Percentiles rank a stretch among this genome's conserved stretches.
phyloP scores from a whole-genome alignment of 2,113 vertebrate genomes.

The Podiceps cristatus region DNA sequence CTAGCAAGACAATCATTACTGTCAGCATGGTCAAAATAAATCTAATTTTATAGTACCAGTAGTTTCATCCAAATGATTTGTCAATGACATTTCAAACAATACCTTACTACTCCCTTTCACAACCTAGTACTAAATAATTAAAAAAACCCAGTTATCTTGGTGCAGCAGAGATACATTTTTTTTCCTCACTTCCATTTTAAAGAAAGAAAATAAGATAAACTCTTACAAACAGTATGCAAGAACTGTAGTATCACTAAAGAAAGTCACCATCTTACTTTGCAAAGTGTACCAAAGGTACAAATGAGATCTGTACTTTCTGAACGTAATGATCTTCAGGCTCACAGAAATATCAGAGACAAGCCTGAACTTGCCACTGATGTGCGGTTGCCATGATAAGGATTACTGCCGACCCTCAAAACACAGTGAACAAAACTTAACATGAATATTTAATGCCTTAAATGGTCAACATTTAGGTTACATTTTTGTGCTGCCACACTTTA shows the following conservation, averaged over 20 bases:
- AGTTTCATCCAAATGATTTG: background rate
- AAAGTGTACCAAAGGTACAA: background rate
- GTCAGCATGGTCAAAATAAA: background rate
- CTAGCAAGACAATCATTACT: background rate
- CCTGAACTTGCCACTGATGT: conserved; percentile 37
- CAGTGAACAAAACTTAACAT: background rate
- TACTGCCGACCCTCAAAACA: conserved; percentile 3
- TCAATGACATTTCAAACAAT: background rate
- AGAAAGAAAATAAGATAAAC: background rate
- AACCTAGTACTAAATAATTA: background rate
- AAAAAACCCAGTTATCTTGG: background rate
- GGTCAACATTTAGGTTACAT: background rate
- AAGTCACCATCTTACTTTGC: background rate
- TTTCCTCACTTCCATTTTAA: background rate
- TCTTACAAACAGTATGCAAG: accelerated
- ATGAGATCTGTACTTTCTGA: background rate
- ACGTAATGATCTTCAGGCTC: background rate
- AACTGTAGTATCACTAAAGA: background rate
- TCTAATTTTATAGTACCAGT: background rate
- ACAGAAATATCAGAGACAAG: conserved; percentile 35
- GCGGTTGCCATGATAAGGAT: conserved; percentile 56
- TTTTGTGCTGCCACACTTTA: background rate
- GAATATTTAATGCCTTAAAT: background rate
- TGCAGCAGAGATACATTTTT: background rate
- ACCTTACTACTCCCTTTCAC: background rate